Evolutionary conservation across 2,888 invertebrate species (phyloP), one percentile per base, ranked within the genome.

Genomic region (Eupithecia insigniata): DNA sequence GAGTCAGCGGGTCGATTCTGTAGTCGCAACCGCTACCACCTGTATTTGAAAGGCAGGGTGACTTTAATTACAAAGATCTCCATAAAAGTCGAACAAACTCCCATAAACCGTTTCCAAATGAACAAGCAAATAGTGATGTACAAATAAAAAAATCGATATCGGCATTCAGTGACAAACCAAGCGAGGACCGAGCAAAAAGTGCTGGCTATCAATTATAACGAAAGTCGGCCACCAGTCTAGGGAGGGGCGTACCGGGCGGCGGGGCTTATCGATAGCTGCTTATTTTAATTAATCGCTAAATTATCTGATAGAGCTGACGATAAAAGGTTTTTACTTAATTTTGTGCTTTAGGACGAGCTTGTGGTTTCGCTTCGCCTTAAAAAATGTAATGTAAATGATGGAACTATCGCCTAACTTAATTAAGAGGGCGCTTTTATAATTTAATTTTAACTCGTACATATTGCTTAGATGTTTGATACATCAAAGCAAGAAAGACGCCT

Each of bases 171-270:
- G 76, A 79, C 51, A 70, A 76, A 78, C 80, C 79, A 72, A 82
- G 66, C 74, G 60, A 62, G 62, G 46, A 72, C 67, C 58, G 36
- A 64, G 34, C 64, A 64, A 64, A 64, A 85, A 82, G 81, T 79
- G 74, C 79, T 36, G 62, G 73, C 79, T 81, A 82, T 86, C 87
- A 86, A 87, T 86, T 87, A 86, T 84, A 86, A 82, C 67, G 80
- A 81, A 81, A 83, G 82, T 82, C 82, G 78, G 80, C 80, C 79
- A 80, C 80, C 81, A 80, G 78, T 66, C 71, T 83, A 84, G 86
- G 76, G 84, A 78, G 76, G 85, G 71, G 78, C 46, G 69, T 51
- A 51, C 62, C 66, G 14, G n/a, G n/a, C n/a, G n/a, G 30, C 14
- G 36, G 46, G 26, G n/a, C 30, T 66, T 60, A 67, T 67, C 64